Percentiles rank a stretch among this genome's conserved stretches.
Conservation (phyloP, 2,113 vertebrate species). For the Vanacampus margaritifer region DNA sequence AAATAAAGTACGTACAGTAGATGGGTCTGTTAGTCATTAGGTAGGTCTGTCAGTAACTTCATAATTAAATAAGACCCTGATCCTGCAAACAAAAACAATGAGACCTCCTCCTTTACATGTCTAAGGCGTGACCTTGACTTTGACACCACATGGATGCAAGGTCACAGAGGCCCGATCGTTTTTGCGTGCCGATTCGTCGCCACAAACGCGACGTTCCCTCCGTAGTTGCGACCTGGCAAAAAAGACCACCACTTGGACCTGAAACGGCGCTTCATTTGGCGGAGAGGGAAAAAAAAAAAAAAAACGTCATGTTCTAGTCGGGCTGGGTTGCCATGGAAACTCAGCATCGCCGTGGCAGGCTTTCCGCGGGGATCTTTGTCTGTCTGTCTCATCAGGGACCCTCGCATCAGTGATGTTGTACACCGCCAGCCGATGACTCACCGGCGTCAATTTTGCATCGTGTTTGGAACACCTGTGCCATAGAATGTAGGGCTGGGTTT, state of each 20-base stretch:
- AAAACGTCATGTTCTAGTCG: conserved; percentile 43
- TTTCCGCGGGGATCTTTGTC: conserved; percentile 38
- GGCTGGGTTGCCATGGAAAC: conserved; percentile 61
- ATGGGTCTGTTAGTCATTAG: too few relatives aligned
- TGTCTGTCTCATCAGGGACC: conserved; percentile 51
- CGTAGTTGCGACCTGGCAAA: conserved; percentile 32
- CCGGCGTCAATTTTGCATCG: conserved; percentile 23
- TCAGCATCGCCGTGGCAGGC: conserved; percentile 47
- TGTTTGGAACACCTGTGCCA: not conserved
- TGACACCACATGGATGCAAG: not conserved
- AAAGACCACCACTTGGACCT: conserved; percentile 26
- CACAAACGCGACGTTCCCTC: not conserved
- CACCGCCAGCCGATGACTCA: conserved; percentile 60
- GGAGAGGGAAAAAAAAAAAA: not conserved
- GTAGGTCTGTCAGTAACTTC: too few relatives aligned
- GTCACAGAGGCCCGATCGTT: conserved; percentile 27
- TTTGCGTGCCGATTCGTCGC: conserved; percentile 32
- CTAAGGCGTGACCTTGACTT: conserved; percentile 46
- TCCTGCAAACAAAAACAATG: too few relatives aligned
- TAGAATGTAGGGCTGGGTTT: too few relatives aligned
- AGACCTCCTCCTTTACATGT: not conserved
- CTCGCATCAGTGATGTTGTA: conserved; percentile 53
- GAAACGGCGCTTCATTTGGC: conserved; percentile 61
- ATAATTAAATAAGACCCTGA: too few relatives aligned
- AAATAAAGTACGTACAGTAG: too few relatives aligned